Conservation (phyloP, 2,797 vertebrate species). For the Danionella dracula region DNA sequence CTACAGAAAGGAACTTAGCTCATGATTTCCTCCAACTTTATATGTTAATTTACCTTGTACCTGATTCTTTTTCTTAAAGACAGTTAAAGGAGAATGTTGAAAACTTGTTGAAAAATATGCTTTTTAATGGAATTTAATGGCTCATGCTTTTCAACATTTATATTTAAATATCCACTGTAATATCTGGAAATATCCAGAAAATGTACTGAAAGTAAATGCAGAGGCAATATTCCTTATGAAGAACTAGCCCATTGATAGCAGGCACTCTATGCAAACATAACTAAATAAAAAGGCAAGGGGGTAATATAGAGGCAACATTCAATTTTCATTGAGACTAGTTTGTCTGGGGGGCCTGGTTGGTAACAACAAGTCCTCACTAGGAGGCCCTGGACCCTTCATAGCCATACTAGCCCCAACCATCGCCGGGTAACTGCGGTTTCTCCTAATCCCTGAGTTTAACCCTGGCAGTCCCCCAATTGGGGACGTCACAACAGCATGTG, state of each 20-base stretch:
- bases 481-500: conserved; percentile 60
- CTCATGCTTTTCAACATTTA: neutral
- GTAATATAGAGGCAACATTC: conserved; percentile 16
- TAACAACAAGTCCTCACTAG: conserved; percentile 79
- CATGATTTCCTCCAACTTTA: neutral
- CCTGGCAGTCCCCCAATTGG: conserved; percentile 75
- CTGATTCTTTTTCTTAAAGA: neutral
- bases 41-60: too few relatives aligned
- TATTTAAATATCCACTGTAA: neutral
- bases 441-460: conserved; percentile 81
- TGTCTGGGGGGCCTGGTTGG: conserved; percentile 73
- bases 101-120: neutral
- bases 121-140: neutral
- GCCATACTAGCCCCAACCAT: conserved; percentile 98
- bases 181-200: too few relatives aligned
- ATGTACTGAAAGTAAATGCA: too few relatives aligned
- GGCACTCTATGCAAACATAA: conserved; percentile 60
- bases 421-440: conserved; percentile 92
- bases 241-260: conserved; percentile 60
- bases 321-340: conserved; percentile 72
- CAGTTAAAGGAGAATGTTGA: neutral
- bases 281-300: neutral
- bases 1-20: neutral
- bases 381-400: conserved; percentile 87
- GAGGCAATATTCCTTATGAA: too few relatives aligned